These are phyloP conservation scores for Selene dorsalis DNA, from an alignment of 2,797 vertebrate genomes.

Conservation along the genomic window DNA sequence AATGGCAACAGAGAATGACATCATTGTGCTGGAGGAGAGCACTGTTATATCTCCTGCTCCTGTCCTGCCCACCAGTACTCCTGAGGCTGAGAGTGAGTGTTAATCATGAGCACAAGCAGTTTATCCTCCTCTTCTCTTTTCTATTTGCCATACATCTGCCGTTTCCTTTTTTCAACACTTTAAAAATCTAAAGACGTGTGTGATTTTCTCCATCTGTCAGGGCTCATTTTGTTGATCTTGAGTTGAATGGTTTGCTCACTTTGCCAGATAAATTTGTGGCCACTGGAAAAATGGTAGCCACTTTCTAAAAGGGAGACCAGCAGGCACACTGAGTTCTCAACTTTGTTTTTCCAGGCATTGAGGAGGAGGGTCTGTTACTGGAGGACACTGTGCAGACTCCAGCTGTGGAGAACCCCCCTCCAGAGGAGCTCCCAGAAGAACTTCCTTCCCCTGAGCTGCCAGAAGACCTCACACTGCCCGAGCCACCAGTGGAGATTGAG, in stretches of 20 bases:
- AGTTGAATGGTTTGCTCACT: slow-evolving; percentile 4
- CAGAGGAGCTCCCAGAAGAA: slow-evolving; percentile 52
- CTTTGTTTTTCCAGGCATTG: slow-evolving; percentile 67
- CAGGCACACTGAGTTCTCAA: slow-evolving; percentile 9
- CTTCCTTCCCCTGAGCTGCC: slow-evolving; percentile 43
- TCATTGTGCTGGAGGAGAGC: slow-evolving; percentile 74
- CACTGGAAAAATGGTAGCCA: background rate
- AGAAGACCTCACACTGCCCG: slow-evolving; percentile 48
- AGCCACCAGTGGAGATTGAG: slow-evolving; percentile 68
- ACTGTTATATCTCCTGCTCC: slow-evolving; percentile 36
- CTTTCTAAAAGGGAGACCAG: slow-evolving; percentile 3
- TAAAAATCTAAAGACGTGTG: background rate
- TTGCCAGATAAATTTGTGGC: background rate
- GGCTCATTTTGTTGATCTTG: background rate
- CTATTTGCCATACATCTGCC: background rate
- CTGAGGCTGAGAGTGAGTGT: slow-evolving; percentile 66
- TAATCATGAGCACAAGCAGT: background rate
- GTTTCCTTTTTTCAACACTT: background rate
- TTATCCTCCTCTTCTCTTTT: background rate
- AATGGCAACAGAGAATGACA: slow-evolving; percentile 46
- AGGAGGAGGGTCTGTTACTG: slow-evolving; percentile 72
- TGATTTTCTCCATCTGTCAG: background rate
- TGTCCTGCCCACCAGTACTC: slow-evolving; percentile 18
- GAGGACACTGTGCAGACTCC: slow-evolving; percentile 57
- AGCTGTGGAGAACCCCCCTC: slow-evolving; percentile 26